Evolutionary conservation across 2,888 invertebrate species (phyloP).

Genomic region (Morpho achilles): DNA sequence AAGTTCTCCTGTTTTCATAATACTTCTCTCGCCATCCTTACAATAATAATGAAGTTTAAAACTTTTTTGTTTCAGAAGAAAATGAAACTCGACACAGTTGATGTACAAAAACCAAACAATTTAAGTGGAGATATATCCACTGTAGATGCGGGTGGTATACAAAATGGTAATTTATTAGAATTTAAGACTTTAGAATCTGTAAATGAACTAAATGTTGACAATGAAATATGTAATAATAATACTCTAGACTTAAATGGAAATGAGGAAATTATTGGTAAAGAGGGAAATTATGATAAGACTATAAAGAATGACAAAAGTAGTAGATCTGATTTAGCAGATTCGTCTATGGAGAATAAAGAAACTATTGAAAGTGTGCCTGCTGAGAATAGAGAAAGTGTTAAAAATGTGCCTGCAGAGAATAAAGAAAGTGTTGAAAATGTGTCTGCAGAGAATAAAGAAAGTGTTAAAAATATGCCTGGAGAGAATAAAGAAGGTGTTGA

Average conservation of each 20-base stretch:
- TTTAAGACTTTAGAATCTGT: slow-evolving; percentile 4
- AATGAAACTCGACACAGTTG: slow-evolving; percentile 33
- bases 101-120: slow-evolving; percentile 11
- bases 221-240: slow-evolving; percentile 18
- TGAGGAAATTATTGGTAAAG: slow-evolving; percentile 4
- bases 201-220: slow-evolving; percentile 17
- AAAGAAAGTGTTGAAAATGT: no score
- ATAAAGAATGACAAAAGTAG: slow-evolving; percentile 20
- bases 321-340: no score
- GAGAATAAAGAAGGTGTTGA: not conserved
- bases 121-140: slow-evolving; percentile 1
- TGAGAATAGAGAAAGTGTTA: slow-evolving; percentile 21
- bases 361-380: slow-evolving; percentile 21
- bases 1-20: no score
- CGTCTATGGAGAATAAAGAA: not conserved
- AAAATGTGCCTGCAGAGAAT: no score
- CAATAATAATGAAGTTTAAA: not conserved
- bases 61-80: slow-evolving; percentile 47
- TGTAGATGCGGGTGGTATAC: slow-evolving; percentile 12
- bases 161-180: slow-evolving; percentile 3
- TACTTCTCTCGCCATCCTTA: no score
- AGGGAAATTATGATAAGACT: slow-evolving; percentile 4
- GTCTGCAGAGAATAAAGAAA: no score
- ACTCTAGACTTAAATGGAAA: slow-evolving; percentile 11
- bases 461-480: no score